Base-by-base conservation (phyloP, 2,888 invertebrate species). In the Drosophila fulvimacula region DNA sequence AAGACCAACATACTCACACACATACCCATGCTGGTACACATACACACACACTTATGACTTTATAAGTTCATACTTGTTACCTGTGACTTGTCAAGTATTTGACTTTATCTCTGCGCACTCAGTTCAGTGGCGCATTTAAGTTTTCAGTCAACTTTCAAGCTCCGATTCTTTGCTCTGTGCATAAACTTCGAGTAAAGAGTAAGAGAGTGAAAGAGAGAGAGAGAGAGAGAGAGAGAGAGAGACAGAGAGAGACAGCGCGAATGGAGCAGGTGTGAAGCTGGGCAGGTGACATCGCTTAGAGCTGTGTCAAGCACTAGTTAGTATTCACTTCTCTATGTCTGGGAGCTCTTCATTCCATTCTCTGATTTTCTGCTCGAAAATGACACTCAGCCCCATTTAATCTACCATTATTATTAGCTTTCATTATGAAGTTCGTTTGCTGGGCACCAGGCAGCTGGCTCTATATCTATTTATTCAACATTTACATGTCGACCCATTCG, bases 71-170 rank as follows among this genome's bases (percentile, higher is more conserved):
- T 83, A 76, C 87, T 87, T 89, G 87, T 87, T 89, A 84, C 84
- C 84, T 84, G 89, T 70, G 89, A 84, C 84, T 84, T 84, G 84
- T 89, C 89, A 84, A 84, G 89, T 89, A 84, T 84, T 84, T 84
- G 84, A 84, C 84, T 84, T 84, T 89, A 84, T 84, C 84, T 84
- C 84, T 69, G 82, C 71, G 69, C 67, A 67, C 77, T 79, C 73
- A 70, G 65, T 68, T 74, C 67, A 76, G 69, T 71, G 73, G 73
- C 53, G 69, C 71, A 83, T 77, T 77, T 71, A 77, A 83, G 78
- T 82, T 79, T 78, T 71, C 80, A 81, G 69, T 81, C 77, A 72
- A 84, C 76, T 82, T 73, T 82, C 64, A 41, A 60, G 79, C 62
- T 76, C 62, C 76, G 60, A 49, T 73, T 55, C 48, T 52, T 52